These are phyloP conservation scores for Astropecten irregularis DNA, from an alignment of 53 echinoderm and acorn worm species.

Conservation along the genomic window DNA sequence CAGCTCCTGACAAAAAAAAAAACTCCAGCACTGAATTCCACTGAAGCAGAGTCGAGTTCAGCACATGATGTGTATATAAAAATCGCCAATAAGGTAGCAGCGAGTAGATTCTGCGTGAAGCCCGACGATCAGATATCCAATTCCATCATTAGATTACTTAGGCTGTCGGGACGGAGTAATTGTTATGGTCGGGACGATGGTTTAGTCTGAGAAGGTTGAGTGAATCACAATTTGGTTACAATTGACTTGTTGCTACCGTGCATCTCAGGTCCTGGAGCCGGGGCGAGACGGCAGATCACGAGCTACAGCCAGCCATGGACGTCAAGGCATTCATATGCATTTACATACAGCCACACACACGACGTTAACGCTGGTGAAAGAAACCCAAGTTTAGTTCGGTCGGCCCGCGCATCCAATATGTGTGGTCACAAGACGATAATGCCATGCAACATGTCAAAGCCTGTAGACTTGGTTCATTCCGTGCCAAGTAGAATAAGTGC, in stretches of 20 bases:
- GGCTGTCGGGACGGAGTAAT: not conserved
- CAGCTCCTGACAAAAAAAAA: not conserved
- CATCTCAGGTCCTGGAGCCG: not conserved
- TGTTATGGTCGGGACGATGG: not conserved
- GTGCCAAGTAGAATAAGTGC: constrained; percentile 11
- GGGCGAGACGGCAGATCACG: not conserved
- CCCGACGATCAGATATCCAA: constrained; percentile 19
- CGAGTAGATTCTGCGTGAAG: not conserved
- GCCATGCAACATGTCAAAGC: constrained; percentile 15
- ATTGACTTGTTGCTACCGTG: not conserved
- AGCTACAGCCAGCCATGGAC: not conserved
- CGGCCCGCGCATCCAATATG: not conserved
- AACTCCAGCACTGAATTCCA: not conserved
- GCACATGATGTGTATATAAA: not conserved
- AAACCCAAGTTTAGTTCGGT: not conserved
- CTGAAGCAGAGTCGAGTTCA: not conserved
- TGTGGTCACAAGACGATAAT: not conserved
- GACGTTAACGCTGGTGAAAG: no score
- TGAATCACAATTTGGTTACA: constrained; percentile 11
- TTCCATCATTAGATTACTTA: not conserved
- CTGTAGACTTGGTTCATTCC: not conserved
- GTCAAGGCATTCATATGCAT: no score
- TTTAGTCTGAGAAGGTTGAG: not conserved
- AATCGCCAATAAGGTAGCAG: not conserved
- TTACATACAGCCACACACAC: no score